Evolutionary conservation across 2,888 invertebrate genomes (phyloP).

Genomic region (Pterobdella sp.): DNA sequence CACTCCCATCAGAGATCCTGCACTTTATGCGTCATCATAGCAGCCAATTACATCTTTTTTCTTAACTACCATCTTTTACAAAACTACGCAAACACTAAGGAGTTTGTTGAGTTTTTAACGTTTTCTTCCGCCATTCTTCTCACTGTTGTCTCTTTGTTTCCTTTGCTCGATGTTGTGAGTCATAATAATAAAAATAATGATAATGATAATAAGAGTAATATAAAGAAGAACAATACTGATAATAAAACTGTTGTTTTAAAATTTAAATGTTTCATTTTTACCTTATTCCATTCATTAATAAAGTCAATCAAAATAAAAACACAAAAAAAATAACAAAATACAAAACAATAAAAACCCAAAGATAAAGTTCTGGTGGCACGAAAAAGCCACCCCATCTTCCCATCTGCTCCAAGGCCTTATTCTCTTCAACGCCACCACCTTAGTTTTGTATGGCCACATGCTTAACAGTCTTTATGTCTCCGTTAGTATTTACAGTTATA

Average conservation of each 20-base stretch:
- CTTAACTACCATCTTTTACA: not conserved
- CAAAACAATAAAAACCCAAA: no score
- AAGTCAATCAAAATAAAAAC: no score
- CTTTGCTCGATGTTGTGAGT: slow-evolving; percentile 1
- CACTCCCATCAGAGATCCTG: not conserved
- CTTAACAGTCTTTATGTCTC: not conserved
- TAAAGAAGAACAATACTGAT: no score
- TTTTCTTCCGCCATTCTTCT: not conserved
- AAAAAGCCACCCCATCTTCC: not conserved
- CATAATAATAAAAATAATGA: not conserved
- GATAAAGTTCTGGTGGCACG: not conserved
- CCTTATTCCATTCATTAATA: no score
- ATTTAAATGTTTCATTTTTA: no score
- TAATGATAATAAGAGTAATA: not conserved
- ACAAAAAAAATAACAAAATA: no score
- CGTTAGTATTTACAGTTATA: no score
- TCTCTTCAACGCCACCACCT: not conserved
- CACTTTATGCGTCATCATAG: not conserved
- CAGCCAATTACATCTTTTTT: not conserved
- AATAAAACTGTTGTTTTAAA: no score
- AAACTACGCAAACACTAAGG: not conserved
- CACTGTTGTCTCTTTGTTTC: not conserved
- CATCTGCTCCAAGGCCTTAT: not conserved
- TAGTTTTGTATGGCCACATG: not conserved
- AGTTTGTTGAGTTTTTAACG: not conserved